These are phyloP conservation scores for Tragopan temminckii DNA, from an alignment of 2,797 vertebrate genomes.

Conservation along the genomic window DNA sequence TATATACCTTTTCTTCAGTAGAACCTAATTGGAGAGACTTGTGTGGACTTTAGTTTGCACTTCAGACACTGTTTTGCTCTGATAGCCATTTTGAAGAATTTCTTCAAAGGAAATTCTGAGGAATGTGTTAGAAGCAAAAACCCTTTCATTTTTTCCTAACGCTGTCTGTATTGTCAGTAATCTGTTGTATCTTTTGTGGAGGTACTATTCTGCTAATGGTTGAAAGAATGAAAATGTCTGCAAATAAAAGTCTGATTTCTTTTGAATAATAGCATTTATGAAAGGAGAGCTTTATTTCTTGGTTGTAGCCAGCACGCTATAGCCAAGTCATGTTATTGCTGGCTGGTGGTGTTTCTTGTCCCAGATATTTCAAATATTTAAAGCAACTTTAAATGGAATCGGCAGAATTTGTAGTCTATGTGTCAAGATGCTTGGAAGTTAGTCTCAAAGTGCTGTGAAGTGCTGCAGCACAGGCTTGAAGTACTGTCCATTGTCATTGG, in stretches of 20 bases:
- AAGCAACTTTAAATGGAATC: background rate
- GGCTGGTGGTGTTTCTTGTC: no score
- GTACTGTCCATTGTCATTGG: background rate
- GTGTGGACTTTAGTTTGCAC: background rate
- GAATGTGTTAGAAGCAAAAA: background rate
- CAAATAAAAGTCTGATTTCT: background rate
- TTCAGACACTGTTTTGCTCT: background rate
- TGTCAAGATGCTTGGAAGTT: background rate
- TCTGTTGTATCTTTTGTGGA: background rate
- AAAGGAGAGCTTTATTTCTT: background rate
- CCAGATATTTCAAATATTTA: no score
- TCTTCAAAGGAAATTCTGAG: background rate
- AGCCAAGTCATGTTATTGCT: no score
- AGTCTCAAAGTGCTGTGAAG: accelerated
- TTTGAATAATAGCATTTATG: background rate
- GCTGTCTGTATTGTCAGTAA: background rate
- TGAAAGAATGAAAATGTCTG: background rate
- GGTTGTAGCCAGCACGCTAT: no score
- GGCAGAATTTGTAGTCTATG: background rate
- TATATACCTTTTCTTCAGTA: background rate
- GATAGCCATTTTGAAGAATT: background rate
- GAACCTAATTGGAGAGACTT: background rate
- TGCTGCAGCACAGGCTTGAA: background rate
- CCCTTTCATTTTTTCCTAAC: background rate
- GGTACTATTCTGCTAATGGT: background rate